These are phyloP conservation scores for Hybognathus amarus DNA, from an alignment of 2,797 vertebrate species.

Conservation along the genomic window DNA sequence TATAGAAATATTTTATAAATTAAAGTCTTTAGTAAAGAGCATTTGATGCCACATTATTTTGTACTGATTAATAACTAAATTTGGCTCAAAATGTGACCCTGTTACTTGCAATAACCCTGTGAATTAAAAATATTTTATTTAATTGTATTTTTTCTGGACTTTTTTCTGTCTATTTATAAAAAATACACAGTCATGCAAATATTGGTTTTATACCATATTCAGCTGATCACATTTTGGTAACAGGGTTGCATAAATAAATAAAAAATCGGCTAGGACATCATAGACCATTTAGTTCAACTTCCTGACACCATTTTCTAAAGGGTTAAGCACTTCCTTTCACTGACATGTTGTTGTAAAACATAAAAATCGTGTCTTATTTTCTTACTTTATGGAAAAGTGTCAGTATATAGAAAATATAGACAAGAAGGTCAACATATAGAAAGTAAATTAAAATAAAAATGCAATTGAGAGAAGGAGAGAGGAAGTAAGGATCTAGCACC, in stretches of 20 bases:
- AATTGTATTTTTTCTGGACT: background rate
- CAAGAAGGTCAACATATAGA: background rate
- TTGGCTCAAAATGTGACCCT: background rate
- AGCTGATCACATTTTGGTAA: background rate
- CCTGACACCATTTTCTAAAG: background rate
- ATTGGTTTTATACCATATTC: background rate
- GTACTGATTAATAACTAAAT: background rate
- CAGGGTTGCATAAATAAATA: background rate
- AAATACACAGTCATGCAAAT: background rate
- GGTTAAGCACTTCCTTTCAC: background rate
- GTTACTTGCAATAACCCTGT: background rate
- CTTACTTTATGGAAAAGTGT: background rate
- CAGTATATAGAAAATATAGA: background rate
- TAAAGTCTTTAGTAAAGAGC: background rate
- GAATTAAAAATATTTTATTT: background rate
- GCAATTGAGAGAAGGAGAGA: background rate
- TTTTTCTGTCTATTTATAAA: background rate
- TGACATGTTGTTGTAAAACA: background rate
- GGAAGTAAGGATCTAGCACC: slow-evolving; percentile 61
- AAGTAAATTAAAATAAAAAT: slow-evolving; percentile 21
- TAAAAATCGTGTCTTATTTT: background rate
- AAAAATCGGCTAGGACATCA: background rate
- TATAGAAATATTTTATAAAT: too few relatives aligned
- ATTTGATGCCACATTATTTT: background rate
- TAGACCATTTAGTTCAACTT: background rate